Conservation (phyloP, 30 jellyfish, hydroid and myxozoan species). For the Cassiopea andromeda region DNA sequence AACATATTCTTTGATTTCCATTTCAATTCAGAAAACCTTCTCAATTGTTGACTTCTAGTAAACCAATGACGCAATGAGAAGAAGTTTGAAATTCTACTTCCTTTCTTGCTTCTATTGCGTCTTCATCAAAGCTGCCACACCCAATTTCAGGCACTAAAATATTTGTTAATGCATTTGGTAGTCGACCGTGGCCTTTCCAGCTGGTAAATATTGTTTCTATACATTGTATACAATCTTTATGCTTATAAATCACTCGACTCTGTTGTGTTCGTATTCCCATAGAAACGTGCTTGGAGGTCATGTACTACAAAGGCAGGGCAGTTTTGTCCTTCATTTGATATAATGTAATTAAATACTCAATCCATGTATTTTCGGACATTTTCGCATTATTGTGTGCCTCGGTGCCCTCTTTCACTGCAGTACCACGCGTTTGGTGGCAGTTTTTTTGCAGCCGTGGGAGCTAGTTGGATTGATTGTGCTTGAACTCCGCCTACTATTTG, state of each 20-base stretch:
- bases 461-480: no score
- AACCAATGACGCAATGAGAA: neutral
- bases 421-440: neutral
- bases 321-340: neutral
- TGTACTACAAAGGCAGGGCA: neutral
- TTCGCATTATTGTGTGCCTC: neutral
- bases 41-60: neutral
- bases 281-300: neutral
- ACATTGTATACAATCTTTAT: neutral
- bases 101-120: neutral
- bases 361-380: neutral
- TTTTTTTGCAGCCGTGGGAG: no score
- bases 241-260: neutral
- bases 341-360: neutral
- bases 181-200: neutral
- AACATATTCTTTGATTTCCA: neutral
- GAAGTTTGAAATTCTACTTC: neutral
- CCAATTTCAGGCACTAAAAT: neutral
- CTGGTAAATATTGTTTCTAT: neutral
- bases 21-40: neutral
- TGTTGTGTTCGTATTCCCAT: constrained; percentile 19
- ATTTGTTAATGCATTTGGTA: no score
- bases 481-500: no score
- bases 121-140: neutral
- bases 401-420: no score